These are phyloP conservation scores for Dioctria rufipes DNA, from an alignment of 2,888 invertebrate species.

Conservation along the genomic window DNA sequence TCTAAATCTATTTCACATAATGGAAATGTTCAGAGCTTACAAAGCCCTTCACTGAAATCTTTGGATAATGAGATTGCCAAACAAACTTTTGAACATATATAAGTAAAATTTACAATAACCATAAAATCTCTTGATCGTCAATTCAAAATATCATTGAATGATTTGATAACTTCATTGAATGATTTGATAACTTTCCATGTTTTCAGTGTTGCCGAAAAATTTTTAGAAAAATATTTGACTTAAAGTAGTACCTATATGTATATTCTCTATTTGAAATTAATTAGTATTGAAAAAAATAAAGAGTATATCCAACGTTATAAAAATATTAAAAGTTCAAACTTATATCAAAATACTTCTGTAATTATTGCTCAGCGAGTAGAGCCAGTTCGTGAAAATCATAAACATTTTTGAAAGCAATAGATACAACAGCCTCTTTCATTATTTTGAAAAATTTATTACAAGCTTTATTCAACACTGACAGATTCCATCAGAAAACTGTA, in stretches of 20 bases:
- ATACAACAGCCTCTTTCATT: not conserved
- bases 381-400: not conserved
- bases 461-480: not conserved
- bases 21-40: not conserved
- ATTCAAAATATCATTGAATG: constrained; percentile 10
- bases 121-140: not conserved
- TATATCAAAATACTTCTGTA: not conserved
- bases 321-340: constrained; percentile 4
- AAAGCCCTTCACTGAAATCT: not conserved
- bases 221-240: not conserved
- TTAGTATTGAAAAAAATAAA: constrained; percentile 1
- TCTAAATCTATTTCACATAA: not conserved
- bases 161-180: not conserved
- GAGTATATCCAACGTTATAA: not conserved
- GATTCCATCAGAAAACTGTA: not conserved
- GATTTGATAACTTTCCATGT: too few species aligned
- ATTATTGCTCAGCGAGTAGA: not conserved
- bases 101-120: constrained; percentile 8
- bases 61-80: not conserved
- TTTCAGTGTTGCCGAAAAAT: constrained; percentile 2
- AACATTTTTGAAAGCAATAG: not conserved
- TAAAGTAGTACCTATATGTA: too few species aligned
- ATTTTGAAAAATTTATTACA: not conserved
- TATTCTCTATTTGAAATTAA: not conserved
- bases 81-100: constrained; percentile 8